Evolutionary conservation across 2,797 vertebrate species (phyloP).

Genomic region (Cryptoblepharus egeriae): DNA sequence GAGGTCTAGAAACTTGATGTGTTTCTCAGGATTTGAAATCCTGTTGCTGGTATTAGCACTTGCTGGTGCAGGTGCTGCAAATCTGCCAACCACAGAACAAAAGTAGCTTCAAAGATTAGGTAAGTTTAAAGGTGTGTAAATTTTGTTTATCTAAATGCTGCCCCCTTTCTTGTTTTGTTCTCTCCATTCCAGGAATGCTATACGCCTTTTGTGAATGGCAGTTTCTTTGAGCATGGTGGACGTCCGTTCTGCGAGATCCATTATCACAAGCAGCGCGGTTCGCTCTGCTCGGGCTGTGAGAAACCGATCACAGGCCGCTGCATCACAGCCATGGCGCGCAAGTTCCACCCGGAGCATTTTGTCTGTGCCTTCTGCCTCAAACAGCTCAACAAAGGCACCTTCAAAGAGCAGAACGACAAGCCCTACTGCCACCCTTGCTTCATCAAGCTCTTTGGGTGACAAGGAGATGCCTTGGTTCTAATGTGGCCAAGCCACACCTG

Average conservation of each 20-base stretch:
- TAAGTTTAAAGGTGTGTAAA: rapidly evolving
- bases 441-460: constrained; percentile 88
- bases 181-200: constrained; percentile 85
- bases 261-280: constrained; percentile 89
- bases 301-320: constrained; percentile 92
- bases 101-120: not conserved
- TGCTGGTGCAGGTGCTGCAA: not conserved
- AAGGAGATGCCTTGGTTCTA: not conserved
- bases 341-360: constrained; percentile 93
- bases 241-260: constrained; percentile 91
- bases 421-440: constrained; percentile 95
- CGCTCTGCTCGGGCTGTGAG: constrained; percentile 89
- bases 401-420: constrained; percentile 92
- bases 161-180: not conserved
- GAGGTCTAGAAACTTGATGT: not conserved
- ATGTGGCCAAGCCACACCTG: not conserved
- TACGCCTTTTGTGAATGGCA: constrained; percentile 89
- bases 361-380: constrained; percentile 93
- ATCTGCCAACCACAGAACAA: not conserved
- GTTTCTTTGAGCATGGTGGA: constrained; percentile 91
- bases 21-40: not conserved
- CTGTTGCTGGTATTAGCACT: not conserved
- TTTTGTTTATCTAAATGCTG: not conserved
- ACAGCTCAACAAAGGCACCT: constrained; percentile 91
- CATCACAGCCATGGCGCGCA: constrained; percentile 91